Percentiles rank a stretch among this genome's conserved stretches.
Conservation (phyloP, 1,140 invertebrate species). For the Sarcophaga peregrina region DNA sequence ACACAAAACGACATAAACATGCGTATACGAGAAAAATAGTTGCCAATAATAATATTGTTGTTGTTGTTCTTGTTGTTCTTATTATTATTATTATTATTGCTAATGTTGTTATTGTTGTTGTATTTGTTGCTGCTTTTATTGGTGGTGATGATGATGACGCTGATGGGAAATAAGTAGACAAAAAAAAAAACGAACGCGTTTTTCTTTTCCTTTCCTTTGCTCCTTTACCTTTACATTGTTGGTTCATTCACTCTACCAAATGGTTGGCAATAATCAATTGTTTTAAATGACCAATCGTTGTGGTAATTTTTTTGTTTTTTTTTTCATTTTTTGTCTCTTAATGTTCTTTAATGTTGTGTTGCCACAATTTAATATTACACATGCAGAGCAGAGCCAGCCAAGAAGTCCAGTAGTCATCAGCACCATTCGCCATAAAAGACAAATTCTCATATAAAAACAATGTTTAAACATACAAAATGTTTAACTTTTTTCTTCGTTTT, state of each 20-base stretch:
- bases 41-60: neutral
- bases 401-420: slow-evolving; percentile 10
- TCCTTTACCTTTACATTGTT: neutral
- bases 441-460: slow-evolving; percentile 16
- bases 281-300: slow-evolving; percentile 41
- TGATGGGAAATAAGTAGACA: no score
- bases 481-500: neutral
- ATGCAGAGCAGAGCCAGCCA: slow-evolving; percentile 28
- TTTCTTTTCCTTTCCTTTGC: slow-evolving; percentile 38
- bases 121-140: neutral
- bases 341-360: neutral
- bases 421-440: slow-evolving; percentile 30
- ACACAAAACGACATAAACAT: slow-evolving; percentile 39
- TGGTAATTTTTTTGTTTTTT: slow-evolving; percentile 14
- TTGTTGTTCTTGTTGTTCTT: neutral
- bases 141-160: no score
- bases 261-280: slow-evolving; percentile 44
- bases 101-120: no score
- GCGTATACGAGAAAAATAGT: slow-evolving; percentile 44
- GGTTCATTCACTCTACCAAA: neutral
- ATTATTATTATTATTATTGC: slow-evolving; percentile 27
- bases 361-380: slow-evolving; percentile 36
- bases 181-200: neutral
- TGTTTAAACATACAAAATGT: slow-evolving; percentile 19
- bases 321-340: neutral